Evolutionary conservation across 2,888 invertebrate genomes (phyloP).

Genomic region (Melanophora roralis): DNA sequence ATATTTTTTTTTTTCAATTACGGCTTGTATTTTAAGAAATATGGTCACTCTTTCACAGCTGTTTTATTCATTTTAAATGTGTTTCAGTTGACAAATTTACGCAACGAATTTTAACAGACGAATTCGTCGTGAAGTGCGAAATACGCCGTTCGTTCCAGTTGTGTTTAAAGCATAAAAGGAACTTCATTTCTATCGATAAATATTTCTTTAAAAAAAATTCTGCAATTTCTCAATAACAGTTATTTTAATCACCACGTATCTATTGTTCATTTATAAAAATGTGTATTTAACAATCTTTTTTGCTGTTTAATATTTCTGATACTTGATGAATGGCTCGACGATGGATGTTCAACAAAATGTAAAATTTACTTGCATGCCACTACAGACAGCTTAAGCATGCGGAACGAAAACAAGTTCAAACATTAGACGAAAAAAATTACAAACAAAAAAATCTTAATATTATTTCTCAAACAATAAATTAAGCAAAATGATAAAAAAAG

Average conservation of each 20-base stretch:
- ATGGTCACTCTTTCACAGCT: too few relatives aligned
- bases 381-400: constrained; percentile 44
- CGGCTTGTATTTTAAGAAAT: too few relatives aligned
- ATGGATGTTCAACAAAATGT: constrained; percentile 43
- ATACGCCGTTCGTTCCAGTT: too few relatives aligned
- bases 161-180: too few relatives aligned
- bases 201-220: constrained; percentile 2
- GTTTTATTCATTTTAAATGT: too few relatives aligned
- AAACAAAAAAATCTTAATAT: constrained; percentile 16
- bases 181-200: not conserved
- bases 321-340: constrained; percentile 7
- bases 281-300: not conserved
- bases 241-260: not conserved
- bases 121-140: too few relatives aligned
- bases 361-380: constrained; percentile 30
- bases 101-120: too few relatives aligned
- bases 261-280: not conserved
- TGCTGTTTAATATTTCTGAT: not conserved
- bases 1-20: too few relatives aligned
- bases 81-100: too few relatives aligned
- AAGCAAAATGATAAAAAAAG: not conserved
- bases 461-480: constrained; percentile 41
- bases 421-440: constrained; percentile 20
- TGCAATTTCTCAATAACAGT: constrained; percentile 20
- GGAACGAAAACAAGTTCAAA: constrained; percentile 61